Evolutionary conservation across 1,140 invertebrate species (phyloP).

Genomic region (Drosophila truncata): DNA sequence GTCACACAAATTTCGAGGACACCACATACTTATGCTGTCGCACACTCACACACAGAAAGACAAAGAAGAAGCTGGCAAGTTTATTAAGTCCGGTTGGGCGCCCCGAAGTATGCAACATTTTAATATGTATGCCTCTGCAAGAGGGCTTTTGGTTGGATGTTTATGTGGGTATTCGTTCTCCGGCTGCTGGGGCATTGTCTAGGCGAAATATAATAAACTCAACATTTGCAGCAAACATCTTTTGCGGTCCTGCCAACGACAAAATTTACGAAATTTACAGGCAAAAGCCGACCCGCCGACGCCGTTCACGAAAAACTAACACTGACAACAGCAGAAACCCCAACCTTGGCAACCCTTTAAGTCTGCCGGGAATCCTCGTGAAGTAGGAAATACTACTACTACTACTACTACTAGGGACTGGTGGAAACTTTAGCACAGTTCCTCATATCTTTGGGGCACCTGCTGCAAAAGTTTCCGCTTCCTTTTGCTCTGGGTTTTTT

Average conservation of each 20-base stretch:
- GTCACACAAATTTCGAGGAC: slow-evolving; percentile 57
- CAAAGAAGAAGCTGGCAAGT: slow-evolving; percentile 52
- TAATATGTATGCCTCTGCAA: slow-evolving; percentile 67
- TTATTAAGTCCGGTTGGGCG: slow-evolving; percentile 73
- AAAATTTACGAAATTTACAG: slow-evolving; percentile 54
- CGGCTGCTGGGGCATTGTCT: slow-evolving; percentile 38
- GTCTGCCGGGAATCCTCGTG: slow-evolving; percentile 34
- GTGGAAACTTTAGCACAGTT: slow-evolving; percentile 62
- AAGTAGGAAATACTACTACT: slow-evolving; percentile 18
- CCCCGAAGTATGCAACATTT: slow-evolving; percentile 74
- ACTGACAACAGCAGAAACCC: slow-evolving; percentile 9
- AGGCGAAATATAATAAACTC: slow-evolving; percentile 66
- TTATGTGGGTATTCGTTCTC: slow-evolving; percentile 16
- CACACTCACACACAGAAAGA: neutral
- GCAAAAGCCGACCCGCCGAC: neutral
- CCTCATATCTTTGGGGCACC: slow-evolving; percentile 69
- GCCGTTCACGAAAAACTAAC: slow-evolving; percentile 5
- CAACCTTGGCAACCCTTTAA: slow-evolving; percentile 58
- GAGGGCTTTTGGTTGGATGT: slow-evolving; percentile 2
- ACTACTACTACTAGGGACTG: neutral
- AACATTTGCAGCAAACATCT: slow-evolving; percentile 64
- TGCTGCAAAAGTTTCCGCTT: slow-evolving; percentile 73
- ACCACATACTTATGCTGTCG: slow-evolving; percentile 12
- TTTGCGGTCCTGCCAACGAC: slow-evolving; percentile 56
- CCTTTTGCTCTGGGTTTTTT: slow-evolving; percentile 10